These are phyloP conservation scores for Lepidocyrtinus sp. DNA, from an alignment of 2,888 invertebrate species.

Conservation along the genomic window DNA sequence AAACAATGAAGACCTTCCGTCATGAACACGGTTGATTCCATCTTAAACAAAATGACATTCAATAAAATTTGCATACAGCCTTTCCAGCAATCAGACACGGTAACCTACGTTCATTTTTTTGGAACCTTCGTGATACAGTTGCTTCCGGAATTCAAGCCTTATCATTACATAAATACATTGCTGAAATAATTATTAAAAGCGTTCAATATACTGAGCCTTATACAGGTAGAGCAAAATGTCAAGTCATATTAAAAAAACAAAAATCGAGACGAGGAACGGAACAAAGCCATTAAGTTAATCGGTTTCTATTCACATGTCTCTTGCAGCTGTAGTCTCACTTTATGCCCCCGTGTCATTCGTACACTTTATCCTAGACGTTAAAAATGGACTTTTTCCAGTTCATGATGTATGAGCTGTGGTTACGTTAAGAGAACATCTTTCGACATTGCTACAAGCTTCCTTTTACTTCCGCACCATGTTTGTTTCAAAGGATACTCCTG, in stretches of 20 bases:
- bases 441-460: not conserved
- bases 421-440: not conserved
- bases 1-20: no score
- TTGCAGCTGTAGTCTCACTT: constrained; percentile 20
- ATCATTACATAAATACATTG: not conserved
- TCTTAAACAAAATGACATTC: no score
- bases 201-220: not conserved
- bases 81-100: not conserved
- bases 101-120: not conserved
- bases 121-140: not conserved
- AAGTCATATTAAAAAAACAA: not conserved
- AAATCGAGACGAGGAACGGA: constrained; percentile 3
- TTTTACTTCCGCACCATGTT: no score
- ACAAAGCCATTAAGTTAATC: constrained; percentile 53
- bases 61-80: constrained; percentile 76
- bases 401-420: not conserved
- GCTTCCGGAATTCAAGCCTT: not conserved
- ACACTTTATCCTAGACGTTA: not conserved
- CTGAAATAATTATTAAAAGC: not conserved
- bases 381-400: not conserved
- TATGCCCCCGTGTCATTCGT: not conserved
- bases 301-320: constrained; percentile 49
- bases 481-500: no score
- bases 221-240: not conserved
- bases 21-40: no score